Conservation (phyloP, 2,888 invertebrate species). For the Drosophila neotestacea region DNA sequence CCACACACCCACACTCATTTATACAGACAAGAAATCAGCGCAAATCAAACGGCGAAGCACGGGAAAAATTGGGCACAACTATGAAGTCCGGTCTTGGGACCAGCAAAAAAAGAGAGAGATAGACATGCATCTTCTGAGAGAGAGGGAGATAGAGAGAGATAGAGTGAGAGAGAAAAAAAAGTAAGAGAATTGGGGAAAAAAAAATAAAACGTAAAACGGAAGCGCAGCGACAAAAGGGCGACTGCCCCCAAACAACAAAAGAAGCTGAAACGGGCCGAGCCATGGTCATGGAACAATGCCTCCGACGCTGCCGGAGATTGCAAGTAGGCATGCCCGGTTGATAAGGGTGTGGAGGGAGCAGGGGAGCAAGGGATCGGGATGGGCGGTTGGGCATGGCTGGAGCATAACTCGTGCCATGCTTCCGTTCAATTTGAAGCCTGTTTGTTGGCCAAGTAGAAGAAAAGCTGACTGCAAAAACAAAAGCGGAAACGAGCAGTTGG, state of each 20-base stretch:
- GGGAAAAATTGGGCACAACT: slow-evolving; percentile 70
- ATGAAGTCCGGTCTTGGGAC: slow-evolving; percentile 49
- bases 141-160: slow-evolving; percentile 3
- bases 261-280: slow-evolving; percentile 69
- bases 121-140: neutral
- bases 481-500: slow-evolving; percentile 77
- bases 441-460: slow-evolving; percentile 72
- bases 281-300: slow-evolving; percentile 71
- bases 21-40: slow-evolving; percentile 69
- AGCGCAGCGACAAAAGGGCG: slow-evolving; percentile 63
- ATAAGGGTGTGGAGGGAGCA: neutral
- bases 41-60: slow-evolving; percentile 73
- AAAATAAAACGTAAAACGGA: slow-evolving; percentile 54
- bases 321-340: slow-evolving; percentile 39
- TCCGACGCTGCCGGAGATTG: slow-evolving; percentile 69
- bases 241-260: slow-evolving; percentile 68
- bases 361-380: neutral
- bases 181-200: slow-evolving; percentile 10
- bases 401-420: slow-evolving; percentile 72
- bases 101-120: slow-evolving; percentile 26
- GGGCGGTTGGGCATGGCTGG: slow-evolving; percentile 44
- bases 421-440: slow-evolving; percentile 80
- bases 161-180: no score
- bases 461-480: slow-evolving; percentile 69
- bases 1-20: slow-evolving; percentile 14